Evolutionary conservation across 2,797 vertebrate genomes (phyloP), one percentile per base, ranked within the genome.

Genomic region (Adrianichthys oophorus): DNA sequence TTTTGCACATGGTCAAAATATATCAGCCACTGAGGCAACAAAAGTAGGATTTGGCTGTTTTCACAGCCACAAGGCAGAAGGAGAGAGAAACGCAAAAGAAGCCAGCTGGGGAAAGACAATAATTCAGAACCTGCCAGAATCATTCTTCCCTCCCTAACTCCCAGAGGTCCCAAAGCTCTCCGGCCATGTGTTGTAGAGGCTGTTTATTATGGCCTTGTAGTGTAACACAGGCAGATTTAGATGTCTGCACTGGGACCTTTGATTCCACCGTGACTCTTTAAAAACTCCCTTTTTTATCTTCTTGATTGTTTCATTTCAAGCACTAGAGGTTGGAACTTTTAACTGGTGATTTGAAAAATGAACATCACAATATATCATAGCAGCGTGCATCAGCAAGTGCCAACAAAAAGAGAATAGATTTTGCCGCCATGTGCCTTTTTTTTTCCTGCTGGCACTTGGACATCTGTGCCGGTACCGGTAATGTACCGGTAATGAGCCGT

Each of bases 81-180:
- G 45, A 48, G 55, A 55, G 41, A 65, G 58, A 59, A 50, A 60
- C 46, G 65, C 48, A 64, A 59, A 62, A 45, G 21, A 54, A 74
- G 76, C 76, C 82, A 84, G 50, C 60, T 59, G 68, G 76, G 70
- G 80, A 77, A 83, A 79, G 65, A 85, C 82, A 88, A 87, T 85
- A 65, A 84, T 76, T 85, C 73, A 75, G 60, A 77, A 85, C 53
- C 62, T 83, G 84, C 77, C 84, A 87, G 70, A 82, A 78, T 74
- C 71, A 47, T 72, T 80, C 65, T 82, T 76, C 67, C 58, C 16
- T 70, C 47, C 13, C 46, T 70, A 80, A 85, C 76, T 86, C 85
- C 70, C 75, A 14, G 23, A 62, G 65, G 74, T 59, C 58, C 62
- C 69, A 65, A 70, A 67, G 76, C 79, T 65, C 61, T 67, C 65